Evolutionary conservation across 2,888 invertebrate genomes (phyloP).

Genomic region (Dioctria linearis): DNA sequence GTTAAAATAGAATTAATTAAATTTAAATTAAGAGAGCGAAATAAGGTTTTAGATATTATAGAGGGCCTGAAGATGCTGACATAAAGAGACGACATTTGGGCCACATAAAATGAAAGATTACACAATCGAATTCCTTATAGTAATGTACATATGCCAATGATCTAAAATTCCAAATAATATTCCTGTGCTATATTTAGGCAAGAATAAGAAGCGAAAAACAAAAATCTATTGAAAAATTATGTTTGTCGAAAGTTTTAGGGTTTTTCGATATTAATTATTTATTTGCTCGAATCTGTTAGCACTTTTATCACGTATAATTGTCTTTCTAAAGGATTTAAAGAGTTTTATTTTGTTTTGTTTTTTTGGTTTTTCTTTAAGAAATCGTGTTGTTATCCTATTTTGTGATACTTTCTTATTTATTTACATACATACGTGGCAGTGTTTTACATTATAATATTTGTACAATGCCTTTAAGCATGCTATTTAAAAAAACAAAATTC

Average conservation of each 20-base stretch:
- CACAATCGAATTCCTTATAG: too few species aligned
- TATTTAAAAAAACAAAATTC: slow-evolving; percentile 29
- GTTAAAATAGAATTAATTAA: too few species aligned
- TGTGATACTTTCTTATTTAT: slow-evolving; percentile 52
- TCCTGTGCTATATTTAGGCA: too few species aligned
- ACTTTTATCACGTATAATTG: slow-evolving; percentile 26
- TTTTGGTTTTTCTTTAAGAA: slow-evolving; percentile 31
- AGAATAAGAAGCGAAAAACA: slow-evolving; percentile 17
- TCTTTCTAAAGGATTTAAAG: slow-evolving; percentile 21
- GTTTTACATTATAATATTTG: slow-evolving; percentile 55
- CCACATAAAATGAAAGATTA: too few species aligned
- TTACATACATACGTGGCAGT: slow-evolving; percentile 58
- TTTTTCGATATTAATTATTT: slow-evolving; percentile 23
- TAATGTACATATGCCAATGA: too few species aligned
- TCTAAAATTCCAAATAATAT: too few species aligned
- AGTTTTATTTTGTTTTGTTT: slow-evolving; percentile 12
- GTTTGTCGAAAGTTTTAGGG: slow-evolving; percentile 55
- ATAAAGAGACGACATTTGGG: too few species aligned
- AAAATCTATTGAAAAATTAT: slow-evolving; percentile 48
- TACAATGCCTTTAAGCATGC: slow-evolving; percentile 53
- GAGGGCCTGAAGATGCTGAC: too few species aligned
- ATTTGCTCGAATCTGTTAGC: slow-evolving; percentile 23
- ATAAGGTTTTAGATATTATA: too few species aligned
- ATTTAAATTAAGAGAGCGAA: too few species aligned
- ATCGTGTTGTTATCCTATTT: slow-evolving; percentile 48